phyloP scores from a whole-genome alignment of 1,140 invertebrate genomes.

The Dermatophagoides farinae region DNA sequence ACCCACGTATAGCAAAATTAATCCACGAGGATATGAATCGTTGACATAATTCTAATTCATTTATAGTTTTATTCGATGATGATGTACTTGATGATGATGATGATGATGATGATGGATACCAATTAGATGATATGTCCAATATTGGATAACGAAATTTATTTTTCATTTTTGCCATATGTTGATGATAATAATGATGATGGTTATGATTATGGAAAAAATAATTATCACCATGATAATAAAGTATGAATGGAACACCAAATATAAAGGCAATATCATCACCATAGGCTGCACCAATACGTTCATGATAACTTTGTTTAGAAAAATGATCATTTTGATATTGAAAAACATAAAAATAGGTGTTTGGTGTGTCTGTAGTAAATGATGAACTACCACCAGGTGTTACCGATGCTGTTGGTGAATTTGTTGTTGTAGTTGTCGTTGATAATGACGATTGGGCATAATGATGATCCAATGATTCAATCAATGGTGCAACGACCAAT shows the following conservation, averaged over 20 bases:
- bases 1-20: constrained; percentile 34
- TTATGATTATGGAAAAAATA: constrained; percentile 10
- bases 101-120: neutral
- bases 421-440: neutral
- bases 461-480: constrained; percentile 75
- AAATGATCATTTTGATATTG: constrained; percentile 71
- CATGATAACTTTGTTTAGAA: constrained; percentile 30
- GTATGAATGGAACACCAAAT: constrained; percentile 36
- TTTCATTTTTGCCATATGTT: neutral
- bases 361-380: neutral
- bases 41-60: constrained; percentile 50
- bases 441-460: constrained; percentile 31
- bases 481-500: constrained; percentile 57
- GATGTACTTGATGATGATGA: neutral
- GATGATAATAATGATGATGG: neutral
- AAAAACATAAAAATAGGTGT: constrained; percentile 70
- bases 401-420: neutral
- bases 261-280: constrained; percentile 38
- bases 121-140: neutral
- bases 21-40: constrained; percentile 40
- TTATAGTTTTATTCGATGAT: constrained; percentile 46
- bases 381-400: neutral
- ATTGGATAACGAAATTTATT: neutral
- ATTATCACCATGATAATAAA: constrained; percentile 18
- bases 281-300: constrained; percentile 31